Conservation (phyloP, 1,140 invertebrate species). For the Lepidurus couesii region DNA sequence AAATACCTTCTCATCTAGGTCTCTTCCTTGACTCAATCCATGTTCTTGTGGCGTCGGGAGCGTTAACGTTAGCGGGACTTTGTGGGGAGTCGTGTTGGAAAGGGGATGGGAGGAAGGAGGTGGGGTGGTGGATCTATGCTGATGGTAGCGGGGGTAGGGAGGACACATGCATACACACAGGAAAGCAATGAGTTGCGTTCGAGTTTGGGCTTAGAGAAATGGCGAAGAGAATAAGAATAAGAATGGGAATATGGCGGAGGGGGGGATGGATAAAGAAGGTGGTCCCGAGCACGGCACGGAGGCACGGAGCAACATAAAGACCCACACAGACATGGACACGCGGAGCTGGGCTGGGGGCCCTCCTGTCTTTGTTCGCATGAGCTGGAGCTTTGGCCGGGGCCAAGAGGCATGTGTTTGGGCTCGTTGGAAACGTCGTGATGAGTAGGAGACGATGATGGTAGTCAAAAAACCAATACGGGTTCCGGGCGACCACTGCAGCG, state of each 20-base stretch:
- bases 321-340: conserved; percentile 17
- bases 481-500: background rate
- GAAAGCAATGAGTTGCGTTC: conserved; percentile 20
- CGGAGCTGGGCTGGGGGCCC: background rate
- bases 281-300: conserved; percentile 15
- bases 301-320: conserved; percentile 21
- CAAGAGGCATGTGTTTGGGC: conserved; percentile 6
- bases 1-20: conserved; percentile 19
- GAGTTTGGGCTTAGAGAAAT: background rate
- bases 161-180: background rate
- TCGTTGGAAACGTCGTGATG: conserved; percentile 18
- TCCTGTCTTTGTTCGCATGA: conserved; percentile 21
- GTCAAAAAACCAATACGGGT: conserved; percentile 3
- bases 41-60: conserved; percentile 20
- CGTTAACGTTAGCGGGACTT: conserved; percentile 21
- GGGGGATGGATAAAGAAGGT: conserved; percentile 1
- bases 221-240: conserved; percentile 5
- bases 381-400: conserved; percentile 1
- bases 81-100: background rate
- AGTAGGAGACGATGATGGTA: background rate
- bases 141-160: background rate
- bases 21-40: conserved; percentile 18
- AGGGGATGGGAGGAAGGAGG: background rate
- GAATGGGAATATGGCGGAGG: background rate
- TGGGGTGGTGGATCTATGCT: background rate